These are phyloP conservation scores for Tragulus kanchil DNA, from an alignment of 2,113 vertebrate genomes.

Conservation along the genomic window DNA sequence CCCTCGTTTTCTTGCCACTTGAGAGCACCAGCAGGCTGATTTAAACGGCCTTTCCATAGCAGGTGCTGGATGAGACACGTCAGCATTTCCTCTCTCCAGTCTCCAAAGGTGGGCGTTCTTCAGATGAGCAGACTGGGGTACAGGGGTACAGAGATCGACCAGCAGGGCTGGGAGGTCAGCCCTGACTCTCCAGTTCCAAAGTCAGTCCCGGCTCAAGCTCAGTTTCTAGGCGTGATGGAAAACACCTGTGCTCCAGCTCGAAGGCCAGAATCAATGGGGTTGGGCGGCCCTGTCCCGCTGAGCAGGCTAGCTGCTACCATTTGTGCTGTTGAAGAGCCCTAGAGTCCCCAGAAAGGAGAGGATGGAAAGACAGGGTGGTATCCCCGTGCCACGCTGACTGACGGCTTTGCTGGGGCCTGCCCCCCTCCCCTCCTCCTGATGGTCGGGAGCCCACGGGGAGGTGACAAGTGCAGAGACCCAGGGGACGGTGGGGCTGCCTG, in stretches of 20 bases:
- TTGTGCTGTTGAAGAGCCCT: neutral
- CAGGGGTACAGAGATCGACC: neutral
- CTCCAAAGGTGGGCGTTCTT: neutral
- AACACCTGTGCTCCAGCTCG: neutral
- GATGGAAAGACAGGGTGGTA: fast-evolving
- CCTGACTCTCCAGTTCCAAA: neutral
- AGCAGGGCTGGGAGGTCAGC: neutral
- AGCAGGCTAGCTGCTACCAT: neutral
- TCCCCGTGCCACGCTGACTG: fast-evolving
- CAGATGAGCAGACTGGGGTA: slow-evolving; percentile 22
- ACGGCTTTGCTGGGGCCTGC: fast-evolving
- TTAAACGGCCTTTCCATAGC: slow-evolving; percentile 7
- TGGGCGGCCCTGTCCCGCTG: neutral
- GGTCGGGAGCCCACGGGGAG: neutral
- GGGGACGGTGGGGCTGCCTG: fast-evolving
- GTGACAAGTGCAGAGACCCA: neutral
- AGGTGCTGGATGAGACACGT: neutral
- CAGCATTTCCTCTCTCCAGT: neutral
- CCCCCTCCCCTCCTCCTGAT: fast-evolving
- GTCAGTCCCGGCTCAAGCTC: neutral
- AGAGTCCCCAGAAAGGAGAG: neutral
- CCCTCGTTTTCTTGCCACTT: neutral
- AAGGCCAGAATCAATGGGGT: neutral
- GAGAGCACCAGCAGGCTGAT: slow-evolving; percentile 14
- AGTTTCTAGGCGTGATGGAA: neutral